Evolutionary conservation across 1,140 invertebrate genomes (phyloP).

Genomic region (Cepaea nemoralis): DNA sequence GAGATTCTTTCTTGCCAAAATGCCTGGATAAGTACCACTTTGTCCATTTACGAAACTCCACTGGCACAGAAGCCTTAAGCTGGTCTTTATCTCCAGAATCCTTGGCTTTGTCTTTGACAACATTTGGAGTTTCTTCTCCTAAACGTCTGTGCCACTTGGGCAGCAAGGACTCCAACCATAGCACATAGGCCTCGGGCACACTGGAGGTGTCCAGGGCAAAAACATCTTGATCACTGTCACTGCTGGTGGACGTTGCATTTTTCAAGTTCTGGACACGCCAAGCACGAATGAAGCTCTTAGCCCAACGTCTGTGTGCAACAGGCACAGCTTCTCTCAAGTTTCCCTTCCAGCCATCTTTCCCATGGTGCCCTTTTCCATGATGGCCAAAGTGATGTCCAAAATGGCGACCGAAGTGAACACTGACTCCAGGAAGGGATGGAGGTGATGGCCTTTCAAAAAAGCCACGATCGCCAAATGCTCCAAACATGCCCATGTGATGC

Average conservation of each 20-base stretch:
- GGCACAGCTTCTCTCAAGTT: constrained; percentile 25
- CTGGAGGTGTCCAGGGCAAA: background rate
- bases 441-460: background rate
- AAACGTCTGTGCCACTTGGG: constrained; percentile 7
- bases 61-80: constrained; percentile 21
- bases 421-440: background rate
- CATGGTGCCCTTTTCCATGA: background rate
- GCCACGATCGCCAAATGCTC: background rate
- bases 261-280: constrained; percentile 23
- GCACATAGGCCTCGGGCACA: constrained; percentile 23
- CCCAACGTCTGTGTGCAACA: constrained; percentile 31
- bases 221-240: constrained; percentile 21
- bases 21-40: constrained; percentile 25
- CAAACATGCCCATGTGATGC: background rate
- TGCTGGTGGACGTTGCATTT: constrained; percentile 32
- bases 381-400: background rate
- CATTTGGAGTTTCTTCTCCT: background rate
- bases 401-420: background rate
- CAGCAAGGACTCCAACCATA: constrained; percentile 4
- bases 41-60: constrained; percentile 33
- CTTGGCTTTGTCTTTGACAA: background rate
- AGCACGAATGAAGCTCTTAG: constrained; percentile 13
- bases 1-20: constrained; percentile 15
- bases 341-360: constrained; percentile 4
- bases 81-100: background rate